phyloP scores from a whole-genome alignment of 1,140 invertebrate species.

The Polypedilum pembai region DNA sequence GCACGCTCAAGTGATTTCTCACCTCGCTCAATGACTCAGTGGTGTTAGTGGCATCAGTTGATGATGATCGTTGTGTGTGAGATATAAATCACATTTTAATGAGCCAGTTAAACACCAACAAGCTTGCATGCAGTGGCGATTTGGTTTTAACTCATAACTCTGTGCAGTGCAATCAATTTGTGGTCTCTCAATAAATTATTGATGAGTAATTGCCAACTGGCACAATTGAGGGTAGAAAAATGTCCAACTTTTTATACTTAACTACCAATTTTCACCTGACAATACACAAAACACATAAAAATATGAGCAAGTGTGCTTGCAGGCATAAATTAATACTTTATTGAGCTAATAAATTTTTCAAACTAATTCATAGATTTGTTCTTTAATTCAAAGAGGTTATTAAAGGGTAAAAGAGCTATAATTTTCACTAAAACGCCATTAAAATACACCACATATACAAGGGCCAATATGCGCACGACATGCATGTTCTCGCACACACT shows the following conservation, averaged over 20 bases:
- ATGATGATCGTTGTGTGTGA: not conserved
- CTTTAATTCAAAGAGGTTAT: not conserved
- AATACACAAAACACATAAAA: too few species aligned
- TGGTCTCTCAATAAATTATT: constrained; percentile 13
- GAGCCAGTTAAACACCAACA: not conserved
- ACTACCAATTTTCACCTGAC: too few species aligned
- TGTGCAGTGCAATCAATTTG: not conserved
- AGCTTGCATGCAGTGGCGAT: not conserved
- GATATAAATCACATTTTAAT: constrained; percentile 8
- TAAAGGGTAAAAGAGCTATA: not conserved
- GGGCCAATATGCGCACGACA: not conserved
- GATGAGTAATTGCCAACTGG: not conserved
- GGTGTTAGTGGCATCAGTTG: too few species aligned
- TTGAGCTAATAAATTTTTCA: not conserved
- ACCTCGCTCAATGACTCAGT: not conserved
- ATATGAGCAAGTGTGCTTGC: too few species aligned
- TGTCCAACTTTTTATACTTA: too few species aligned
- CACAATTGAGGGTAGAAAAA: too few species aligned
- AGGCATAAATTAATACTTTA: too few species aligned
- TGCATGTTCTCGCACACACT: not conserved
- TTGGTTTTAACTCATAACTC: not conserved
- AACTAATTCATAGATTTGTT: not conserved
- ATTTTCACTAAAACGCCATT: not conserved
- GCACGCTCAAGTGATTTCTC: not conserved
- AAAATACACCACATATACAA: not conserved